Evolutionary conservation across 2,797 vertebrate genomes (phyloP), one percentile per base, ranked within the genome.

Genomic region (Lindbergichthys nudifrons): DNA sequence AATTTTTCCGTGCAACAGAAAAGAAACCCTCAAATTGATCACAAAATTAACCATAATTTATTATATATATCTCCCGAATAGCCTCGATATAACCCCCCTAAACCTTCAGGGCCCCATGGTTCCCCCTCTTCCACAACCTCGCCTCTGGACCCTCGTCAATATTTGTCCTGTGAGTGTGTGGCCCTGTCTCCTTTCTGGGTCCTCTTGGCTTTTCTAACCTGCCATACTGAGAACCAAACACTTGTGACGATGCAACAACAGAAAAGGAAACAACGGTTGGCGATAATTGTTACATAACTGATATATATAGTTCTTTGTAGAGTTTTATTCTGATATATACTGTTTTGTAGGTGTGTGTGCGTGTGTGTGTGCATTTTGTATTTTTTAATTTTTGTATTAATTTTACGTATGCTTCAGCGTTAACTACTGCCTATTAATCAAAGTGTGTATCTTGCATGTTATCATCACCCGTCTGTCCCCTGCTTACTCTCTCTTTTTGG

Each of bases 251-350:
- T 87, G 91, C 89, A 89, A 91, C 90, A 90, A 89, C 82, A 80
- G 89, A 89, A 90, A 86, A 87, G 83, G 86, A 85, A 92, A 92
- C 87, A 90, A 92, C 75, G 66, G 89, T 91, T 87, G 89, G 89
- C 88, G 88, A 92, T 90, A 90, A 92, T 93, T 92, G 92, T 92
- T 92, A 92, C 92, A 93, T 93, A 93, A 83, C 84, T 93, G 83
- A 92, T 93, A 91, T 89, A 92, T 93, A 91, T 93, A 89, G 93
- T 92, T 94, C 91, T 94, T 95, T 94, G 94, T 95, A 95, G 94
- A 95, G 89, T 95, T 94, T 94, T 95, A 94, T 95, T 96, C 94
- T 93, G 91, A 92, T 89, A 92, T 92, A 94, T 93, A 92, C 92
- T 90, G 92, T 94, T 95, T 95, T 96, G 94, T 95, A 95, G 93